phyloP scores from a whole-genome alignment of 2,113 vertebrate genomes.

The Hemibates koningsi region DNA sequence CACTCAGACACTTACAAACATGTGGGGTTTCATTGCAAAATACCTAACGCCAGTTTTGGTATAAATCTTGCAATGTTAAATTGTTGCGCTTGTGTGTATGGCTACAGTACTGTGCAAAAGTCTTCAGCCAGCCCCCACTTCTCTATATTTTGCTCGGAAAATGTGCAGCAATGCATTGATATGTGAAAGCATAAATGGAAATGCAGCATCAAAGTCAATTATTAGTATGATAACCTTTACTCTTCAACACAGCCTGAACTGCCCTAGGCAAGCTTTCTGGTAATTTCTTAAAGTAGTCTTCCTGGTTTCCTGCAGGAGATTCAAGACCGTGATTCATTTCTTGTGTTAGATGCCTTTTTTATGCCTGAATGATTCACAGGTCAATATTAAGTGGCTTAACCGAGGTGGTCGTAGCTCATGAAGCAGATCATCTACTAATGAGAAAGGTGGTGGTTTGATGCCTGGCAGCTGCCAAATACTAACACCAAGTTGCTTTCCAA shows the following conservation, averaged over 20 bases:
- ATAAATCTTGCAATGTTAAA: neutral
- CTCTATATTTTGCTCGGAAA: neutral
- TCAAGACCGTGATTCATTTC: neutral
- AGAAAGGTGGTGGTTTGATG: neutral
- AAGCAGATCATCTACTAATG: neutral
- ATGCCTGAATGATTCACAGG: neutral
- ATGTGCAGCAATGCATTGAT: neutral
- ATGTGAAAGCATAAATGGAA: neutral
- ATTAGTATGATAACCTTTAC: neutral
- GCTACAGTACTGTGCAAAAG: neutral
- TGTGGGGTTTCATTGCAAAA: neutral
- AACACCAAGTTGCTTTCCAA: neutral
- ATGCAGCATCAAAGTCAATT: neutral
- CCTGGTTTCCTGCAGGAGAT: neutral
- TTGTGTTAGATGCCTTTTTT: neutral
- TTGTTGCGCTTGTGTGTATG: neutral
- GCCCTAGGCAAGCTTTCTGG: neutral
- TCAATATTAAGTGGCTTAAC: neutral
- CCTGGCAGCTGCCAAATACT: neutral
- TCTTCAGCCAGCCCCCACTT: neutral
- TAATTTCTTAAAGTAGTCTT: neutral
- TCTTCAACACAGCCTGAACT: neutral
- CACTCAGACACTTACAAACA: neutral
- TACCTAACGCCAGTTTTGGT: neutral
- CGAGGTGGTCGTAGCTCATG: neutral